A percentile compares a stretch with the other conserved stretches of the same genome.
These are phyloP conservation scores for Sphaerodactylus townsendi DNA, from an alignment of 2,113 vertebrate genomes.

Conservation along the genomic window DNA sequence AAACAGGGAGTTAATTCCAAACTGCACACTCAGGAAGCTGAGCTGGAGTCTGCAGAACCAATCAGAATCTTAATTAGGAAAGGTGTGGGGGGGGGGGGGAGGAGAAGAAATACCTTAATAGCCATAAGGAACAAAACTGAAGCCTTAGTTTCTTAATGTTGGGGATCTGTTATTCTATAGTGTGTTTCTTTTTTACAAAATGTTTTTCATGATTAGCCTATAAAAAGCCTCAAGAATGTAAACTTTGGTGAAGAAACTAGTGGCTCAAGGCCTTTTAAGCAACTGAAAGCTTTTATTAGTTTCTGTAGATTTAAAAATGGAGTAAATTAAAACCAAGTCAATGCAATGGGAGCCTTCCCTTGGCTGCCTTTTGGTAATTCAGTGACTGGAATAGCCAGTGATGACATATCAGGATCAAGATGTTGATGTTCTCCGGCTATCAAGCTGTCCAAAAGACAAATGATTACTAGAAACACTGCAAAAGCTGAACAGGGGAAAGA, in stretches of 20 bases:
- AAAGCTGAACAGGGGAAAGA: neutral
- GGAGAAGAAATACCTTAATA: neutral
- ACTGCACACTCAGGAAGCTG: neutral
- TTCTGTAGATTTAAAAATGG: slow-evolving; percentile 4
- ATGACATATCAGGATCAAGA: neutral
- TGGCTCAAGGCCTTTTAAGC: slow-evolving; percentile 15
- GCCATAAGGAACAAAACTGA: neutral
- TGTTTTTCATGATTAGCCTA: slow-evolving; percentile 20
- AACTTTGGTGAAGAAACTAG: slow-evolving; percentile 4
- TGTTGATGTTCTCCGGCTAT: neutral
- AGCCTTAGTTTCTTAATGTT: neutral
- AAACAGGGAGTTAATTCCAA: slow-evolving; percentile 2
- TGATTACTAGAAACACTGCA: neutral
- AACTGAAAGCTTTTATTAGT: slow-evolving; percentile 25
- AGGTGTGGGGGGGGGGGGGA: neutral
- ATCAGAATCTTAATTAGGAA: neutral
- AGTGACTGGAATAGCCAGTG: neutral
- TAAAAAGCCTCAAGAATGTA: slow-evolving; percentile 32
- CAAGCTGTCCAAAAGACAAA: neutral
- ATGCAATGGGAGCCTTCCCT: neutral
- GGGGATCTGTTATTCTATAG: neutral
- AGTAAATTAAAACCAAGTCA: slow-evolving; percentile 17
- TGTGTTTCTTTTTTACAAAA: neutral
- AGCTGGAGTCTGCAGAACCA: neutral
- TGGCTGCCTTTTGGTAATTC: neutral